Evolutionary conservation across 2,888 invertebrate species (phyloP).

Genomic region (Oligia fasciuncula): DNA sequence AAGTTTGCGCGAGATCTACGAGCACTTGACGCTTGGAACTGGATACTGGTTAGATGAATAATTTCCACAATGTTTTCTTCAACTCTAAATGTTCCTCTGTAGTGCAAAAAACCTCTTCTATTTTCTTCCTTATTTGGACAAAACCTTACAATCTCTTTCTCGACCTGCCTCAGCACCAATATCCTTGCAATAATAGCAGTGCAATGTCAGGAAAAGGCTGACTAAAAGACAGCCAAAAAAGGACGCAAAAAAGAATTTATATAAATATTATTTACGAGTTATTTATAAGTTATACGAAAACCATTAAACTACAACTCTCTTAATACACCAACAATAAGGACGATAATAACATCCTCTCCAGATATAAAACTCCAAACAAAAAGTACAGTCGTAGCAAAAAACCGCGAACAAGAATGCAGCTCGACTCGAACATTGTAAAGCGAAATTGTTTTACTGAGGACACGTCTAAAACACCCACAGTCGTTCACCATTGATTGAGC

Average conservation of each 20-base stretch:
- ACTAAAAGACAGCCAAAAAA: background rate
- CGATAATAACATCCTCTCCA: conserved; percentile 21
- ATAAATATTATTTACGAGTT: no score
- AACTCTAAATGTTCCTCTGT: background rate
- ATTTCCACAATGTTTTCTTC: background rate
- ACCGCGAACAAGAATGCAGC: conserved; percentile 65
- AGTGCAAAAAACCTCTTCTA: background rate
- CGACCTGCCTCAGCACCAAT: background rate
- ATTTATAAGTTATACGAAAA: background rate
- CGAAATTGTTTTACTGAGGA: conserved; percentile 86
- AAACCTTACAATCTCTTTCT: background rate
- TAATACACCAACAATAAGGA: conserved; percentile 33
- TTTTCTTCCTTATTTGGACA: background rate
- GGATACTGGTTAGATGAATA: no score
- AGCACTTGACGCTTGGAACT: background rate
- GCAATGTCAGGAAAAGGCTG: no score
- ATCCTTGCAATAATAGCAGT: background rate
- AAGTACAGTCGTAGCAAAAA: conserved; percentile 57
- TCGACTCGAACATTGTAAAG: conserved; percentile 81
- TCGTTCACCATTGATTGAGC: conserved; percentile 85
- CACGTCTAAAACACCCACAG: conserved; percentile 82
- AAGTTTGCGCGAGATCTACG: background rate
- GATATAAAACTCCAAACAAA: conserved; percentile 34
- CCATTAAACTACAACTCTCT: conserved; percentile 13
- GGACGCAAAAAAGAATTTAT: background rate